Evolutionary conservation across 2,113 vertebrate species (phyloP).

Genomic region (Calyptomena viridis): DNA sequence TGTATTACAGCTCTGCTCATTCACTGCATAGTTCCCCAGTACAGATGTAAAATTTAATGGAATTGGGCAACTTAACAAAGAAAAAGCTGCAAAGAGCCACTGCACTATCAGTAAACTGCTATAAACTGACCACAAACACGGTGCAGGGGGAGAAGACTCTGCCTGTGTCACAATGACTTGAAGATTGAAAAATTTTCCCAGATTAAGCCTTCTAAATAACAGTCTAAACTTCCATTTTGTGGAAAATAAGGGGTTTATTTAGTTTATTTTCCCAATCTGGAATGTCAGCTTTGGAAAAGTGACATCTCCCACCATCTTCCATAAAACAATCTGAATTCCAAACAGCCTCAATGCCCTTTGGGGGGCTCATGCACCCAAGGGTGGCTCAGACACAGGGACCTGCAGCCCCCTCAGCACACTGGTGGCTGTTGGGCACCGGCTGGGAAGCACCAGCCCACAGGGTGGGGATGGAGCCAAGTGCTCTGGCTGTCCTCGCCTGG

Average conservation of each 20-base stretch:
- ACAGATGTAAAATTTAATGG: neutral
- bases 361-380: fast-evolving
- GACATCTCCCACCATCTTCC: neutral
- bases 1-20: neutral
- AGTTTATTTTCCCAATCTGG: neutral
- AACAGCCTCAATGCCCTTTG: neutral
- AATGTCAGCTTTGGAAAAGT: neutral
- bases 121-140: neutral
- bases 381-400: neutral
- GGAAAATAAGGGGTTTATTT: neutral
- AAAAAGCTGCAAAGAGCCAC: neutral
- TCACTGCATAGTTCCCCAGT: neutral
- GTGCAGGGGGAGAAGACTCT: neutral
- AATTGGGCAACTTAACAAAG: neutral
- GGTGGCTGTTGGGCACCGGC: fast-evolving
- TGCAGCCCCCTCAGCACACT: neutral
- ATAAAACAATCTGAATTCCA: neutral
- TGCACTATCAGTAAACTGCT: neutral
- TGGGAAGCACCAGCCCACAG: neutral
- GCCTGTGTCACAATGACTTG: neutral
- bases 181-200: neutral
- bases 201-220: neutral
- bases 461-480: fast-evolving
- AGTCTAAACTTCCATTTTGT: neutral
- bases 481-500: neutral